Percentiles rank a stretch among this genome's conserved stretches.
Evolutionary conservation across 2,113 vertebrate genomes (phyloP).

Genomic region (Grammomys dolichurus): DNA sequence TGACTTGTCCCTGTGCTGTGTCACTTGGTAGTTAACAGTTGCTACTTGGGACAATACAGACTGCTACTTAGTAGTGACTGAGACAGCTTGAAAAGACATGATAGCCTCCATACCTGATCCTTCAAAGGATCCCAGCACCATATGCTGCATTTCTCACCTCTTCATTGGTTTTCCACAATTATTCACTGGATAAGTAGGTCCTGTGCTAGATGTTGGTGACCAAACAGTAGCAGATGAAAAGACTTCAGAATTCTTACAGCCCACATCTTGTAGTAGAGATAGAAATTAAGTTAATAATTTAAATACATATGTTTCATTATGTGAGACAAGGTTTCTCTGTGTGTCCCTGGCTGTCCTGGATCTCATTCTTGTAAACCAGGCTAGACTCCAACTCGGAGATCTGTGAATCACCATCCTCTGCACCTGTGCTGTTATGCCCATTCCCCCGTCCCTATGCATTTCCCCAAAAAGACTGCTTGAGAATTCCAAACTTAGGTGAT

Average conservation of each 20-base stretch:
- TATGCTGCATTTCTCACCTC: not conserved
- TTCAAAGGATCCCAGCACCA: not conserved
- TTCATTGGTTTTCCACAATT: conserved; percentile 12
- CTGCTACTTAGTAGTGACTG: not conserved
- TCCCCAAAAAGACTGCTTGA: too few relatives aligned
- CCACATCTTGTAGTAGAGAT: not conserved
- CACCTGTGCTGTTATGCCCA: too few relatives aligned
- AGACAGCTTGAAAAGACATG: conserved; percentile 28
- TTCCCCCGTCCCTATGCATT: too few relatives aligned
- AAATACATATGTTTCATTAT: not conserved
- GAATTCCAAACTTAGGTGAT: too few relatives aligned
- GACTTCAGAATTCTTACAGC: not conserved
- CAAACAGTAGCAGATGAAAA: not conserved
- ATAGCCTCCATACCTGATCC: not conserved
- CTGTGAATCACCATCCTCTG: too few relatives aligned
- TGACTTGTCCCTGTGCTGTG: not conserved
- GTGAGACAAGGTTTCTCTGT: not conserved
- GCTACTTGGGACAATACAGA: not conserved
- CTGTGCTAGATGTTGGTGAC: not conserved
- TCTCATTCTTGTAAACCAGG: not conserved
- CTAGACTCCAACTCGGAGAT: not conserved
- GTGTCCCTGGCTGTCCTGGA: not conserved
- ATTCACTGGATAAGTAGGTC: not conserved
- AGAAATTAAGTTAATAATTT: conserved; percentile 33
- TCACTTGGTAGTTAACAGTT: not conserved